Evolutionary conservation across 2,797 vertebrate species (phyloP).

Genomic region (Podargus strigoides): DNA sequence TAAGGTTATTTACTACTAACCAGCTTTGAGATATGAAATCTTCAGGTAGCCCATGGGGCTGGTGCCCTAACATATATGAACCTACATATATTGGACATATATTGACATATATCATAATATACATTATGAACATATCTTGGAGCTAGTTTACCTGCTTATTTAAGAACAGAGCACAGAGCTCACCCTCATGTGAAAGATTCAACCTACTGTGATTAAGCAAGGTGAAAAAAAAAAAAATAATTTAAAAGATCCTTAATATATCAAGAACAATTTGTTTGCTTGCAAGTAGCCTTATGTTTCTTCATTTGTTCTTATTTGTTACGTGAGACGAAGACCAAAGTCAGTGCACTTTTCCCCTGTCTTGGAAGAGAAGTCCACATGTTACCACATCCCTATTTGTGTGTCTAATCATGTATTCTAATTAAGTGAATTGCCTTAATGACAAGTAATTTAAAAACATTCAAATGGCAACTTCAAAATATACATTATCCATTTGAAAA

Average conservation of each 20-base stretch:
- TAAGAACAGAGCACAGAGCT: neutral
- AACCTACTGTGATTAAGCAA: neutral
- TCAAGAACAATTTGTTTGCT: neutral
- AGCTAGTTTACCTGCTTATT: neutral
- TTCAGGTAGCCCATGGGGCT: neutral
- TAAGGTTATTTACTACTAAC: neutral
- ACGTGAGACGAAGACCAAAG: neutral
- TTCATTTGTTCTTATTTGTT: neutral
- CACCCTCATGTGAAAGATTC: neutral
- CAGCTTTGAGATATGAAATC: neutral
- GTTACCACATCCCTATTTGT: neutral
- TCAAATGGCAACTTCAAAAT: neutral
- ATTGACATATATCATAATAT: too few relatives aligned
- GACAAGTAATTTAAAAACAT: neutral
- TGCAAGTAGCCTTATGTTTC: neutral
- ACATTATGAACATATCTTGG: too few relatives aligned
- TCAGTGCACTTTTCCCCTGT: neutral
- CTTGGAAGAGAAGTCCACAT: neutral
- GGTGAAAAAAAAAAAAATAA: neutral
- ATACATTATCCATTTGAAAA: neutral
- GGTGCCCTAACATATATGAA: neutral
- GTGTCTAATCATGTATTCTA: neutral
- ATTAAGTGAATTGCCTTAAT: neutral
- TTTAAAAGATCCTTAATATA: neutral
- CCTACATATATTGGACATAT: too few relatives aligned